These are phyloP conservation scores for Anniella stebbinsi DNA, from an alignment of 2,797 vertebrate genomes.

Conservation along the genomic window DNA sequence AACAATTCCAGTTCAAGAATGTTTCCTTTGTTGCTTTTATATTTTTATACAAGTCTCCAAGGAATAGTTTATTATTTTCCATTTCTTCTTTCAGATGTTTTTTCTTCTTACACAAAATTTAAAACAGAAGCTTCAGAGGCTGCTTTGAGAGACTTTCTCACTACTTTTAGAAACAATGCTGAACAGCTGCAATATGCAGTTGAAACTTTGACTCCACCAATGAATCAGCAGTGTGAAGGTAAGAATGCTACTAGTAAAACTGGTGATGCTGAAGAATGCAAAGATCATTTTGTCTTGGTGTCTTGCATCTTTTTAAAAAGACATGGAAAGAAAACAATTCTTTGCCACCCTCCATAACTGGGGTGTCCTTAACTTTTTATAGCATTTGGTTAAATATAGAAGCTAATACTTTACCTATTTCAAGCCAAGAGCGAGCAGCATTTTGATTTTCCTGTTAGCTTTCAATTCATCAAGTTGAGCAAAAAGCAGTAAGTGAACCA, in stretches of 20 bases:
- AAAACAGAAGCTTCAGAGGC: slow-evolving; percentile 66
- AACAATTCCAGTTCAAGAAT: background rate
- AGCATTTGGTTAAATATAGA: background rate
- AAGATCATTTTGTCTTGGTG: background rate
- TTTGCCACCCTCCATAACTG: background rate
- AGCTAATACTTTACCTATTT: background rate
- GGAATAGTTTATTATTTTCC: background rate
- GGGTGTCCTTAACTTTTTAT: background rate
- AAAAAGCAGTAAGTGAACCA: background rate
- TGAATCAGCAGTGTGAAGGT: slow-evolving; percentile 56
- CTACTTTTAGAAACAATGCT: slow-evolving; percentile 75
- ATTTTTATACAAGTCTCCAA: slow-evolving; percentile 21
- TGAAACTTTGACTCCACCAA: slow-evolving; percentile 69
- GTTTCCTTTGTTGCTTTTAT: background rate
- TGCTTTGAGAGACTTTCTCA: slow-evolving; percentile 71
- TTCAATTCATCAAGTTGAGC: background rate
- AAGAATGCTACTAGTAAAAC: slow-evolving; percentile 43
- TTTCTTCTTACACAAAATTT: slow-evolving; percentile 73
- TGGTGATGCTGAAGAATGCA: slow-evolving; percentile 7
- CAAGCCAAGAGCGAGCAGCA: background rate
- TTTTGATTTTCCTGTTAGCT: background rate
- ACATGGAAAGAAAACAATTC: background rate
- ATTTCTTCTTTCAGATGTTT: slow-evolving; percentile 59
- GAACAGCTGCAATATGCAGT: slow-evolving; percentile 67
- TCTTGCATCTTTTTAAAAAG: background rate